These are phyloP conservation scores for Pangasius djambal DNA, from an alignment of 2,797 vertebrate genomes.

Conservation along the genomic window DNA sequence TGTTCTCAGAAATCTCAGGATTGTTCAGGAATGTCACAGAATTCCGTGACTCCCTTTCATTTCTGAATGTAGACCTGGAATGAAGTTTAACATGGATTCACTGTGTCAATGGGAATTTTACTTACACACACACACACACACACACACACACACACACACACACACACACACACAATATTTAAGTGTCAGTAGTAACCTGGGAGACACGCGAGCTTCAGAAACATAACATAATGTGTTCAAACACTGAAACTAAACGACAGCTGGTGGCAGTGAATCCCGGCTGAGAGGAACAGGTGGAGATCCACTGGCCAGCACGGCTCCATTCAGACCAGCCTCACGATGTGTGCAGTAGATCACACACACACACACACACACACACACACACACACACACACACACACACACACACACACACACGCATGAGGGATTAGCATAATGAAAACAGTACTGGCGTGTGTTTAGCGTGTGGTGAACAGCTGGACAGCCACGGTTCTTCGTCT, in stretches of 20 bases:
- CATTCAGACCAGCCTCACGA: constrained; percentile 30
- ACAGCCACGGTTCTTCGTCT: constrained; percentile 18
- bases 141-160: neutral
- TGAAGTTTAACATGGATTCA: neutral
- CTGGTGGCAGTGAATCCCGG: constrained; percentile 89
- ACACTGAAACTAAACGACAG: constrained; percentile 74
- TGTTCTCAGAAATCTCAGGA: neutral
- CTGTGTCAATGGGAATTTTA: neutral
- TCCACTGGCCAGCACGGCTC: constrained; percentile 26
- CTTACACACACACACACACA: neutral
- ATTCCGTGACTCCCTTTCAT: neutral
- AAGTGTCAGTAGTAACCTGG: neutral
- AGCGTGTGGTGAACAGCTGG: constrained; percentile 46
- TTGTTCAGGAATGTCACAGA: neutral
- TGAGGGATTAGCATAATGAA: constrained; percentile 39
- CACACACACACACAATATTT: constrained; percentile 1
- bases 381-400: neutral
- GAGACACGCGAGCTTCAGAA: constrained; percentile 16
- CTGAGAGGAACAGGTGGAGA: constrained; percentile 76
- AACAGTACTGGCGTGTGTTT: constrained; percentile 22
- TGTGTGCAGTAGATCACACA: constrained; percentile 8
- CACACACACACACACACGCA: constrained; percentile 26
- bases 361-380: constrained; percentile 20
- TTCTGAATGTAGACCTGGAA: neutral
- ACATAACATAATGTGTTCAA: constrained; percentile 15